Evolutionary conservation across 1,140 invertebrate species (phyloP).

Genomic region (Anadara kagoshimensis): DNA sequence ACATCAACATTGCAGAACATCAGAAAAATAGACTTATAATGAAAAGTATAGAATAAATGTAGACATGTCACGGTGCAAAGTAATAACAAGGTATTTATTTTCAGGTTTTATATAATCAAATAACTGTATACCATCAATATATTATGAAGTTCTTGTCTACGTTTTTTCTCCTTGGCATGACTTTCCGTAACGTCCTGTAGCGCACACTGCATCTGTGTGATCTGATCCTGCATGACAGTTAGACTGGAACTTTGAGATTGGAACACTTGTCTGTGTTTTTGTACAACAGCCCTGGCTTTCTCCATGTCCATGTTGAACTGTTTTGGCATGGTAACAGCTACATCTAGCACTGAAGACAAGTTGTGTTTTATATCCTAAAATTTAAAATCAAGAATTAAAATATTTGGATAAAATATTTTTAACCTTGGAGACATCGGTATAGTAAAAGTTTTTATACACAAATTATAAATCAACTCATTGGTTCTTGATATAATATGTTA

Average conservation of each 20-base stretch:
- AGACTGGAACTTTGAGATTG: slow-evolving; percentile 60
- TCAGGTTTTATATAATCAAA: no score
- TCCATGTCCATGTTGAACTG: slow-evolving; percentile 52
- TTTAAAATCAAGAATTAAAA: background rate
- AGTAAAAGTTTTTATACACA: no score
- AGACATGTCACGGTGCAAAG: no score
- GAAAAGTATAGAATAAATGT: background rate
- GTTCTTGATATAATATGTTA: no score
- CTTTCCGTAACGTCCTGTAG: slow-evolving; percentile 62
- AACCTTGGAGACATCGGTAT: no score
- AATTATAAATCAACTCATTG: no score
- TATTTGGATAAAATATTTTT: no score
- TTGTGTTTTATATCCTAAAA: slow-evolving; percentile 56
- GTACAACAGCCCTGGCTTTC: slow-evolving; percentile 53
- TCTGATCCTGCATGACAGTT: slow-evolving; percentile 56
- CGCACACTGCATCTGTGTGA: slow-evolving; percentile 49
- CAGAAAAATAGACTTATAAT: background rate
- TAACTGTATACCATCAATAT: slow-evolving; percentile 60
- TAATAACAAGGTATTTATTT: no score
- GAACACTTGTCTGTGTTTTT: slow-evolving; percentile 52
- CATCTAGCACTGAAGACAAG: slow-evolving; percentile 46
- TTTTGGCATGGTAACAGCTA: slow-evolving; percentile 55
- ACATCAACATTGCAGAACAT: background rate
- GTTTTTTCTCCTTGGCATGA: slow-evolving; percentile 65
- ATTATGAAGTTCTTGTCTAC: slow-evolving; percentile 68